A percentile compares a stretch with the other conserved stretches of the same genome.
Conservation (phyloP, 2,797 vertebrate genomes). For the Paramormyrops hopkinsi region DNA sequence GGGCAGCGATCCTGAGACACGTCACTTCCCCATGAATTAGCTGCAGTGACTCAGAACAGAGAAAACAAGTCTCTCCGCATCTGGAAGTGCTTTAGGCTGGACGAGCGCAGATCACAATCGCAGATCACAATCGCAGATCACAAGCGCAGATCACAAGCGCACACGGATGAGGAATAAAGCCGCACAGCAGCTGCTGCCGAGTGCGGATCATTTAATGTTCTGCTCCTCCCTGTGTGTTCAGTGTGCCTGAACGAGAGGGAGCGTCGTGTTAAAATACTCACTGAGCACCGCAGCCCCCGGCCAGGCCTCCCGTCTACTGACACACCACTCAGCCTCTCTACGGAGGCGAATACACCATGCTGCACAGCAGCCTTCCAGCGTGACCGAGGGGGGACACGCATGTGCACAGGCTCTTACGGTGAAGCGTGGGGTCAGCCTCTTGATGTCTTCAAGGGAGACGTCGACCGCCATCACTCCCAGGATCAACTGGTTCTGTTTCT, state of each 20-base stretch:
- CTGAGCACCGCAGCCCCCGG: too few species aligned
- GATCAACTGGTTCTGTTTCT: slow-evolving; percentile 81
- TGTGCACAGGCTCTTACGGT: slow-evolving; percentile 66
- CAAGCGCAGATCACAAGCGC: not conserved
- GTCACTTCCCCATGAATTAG: not conserved
- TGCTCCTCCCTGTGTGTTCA: not conserved
- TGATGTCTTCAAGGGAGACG: slow-evolving; percentile 92
- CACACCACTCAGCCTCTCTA: not conserved
- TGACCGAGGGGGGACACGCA: not conserved
- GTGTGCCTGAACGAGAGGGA: not conserved
- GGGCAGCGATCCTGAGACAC: not conserved
- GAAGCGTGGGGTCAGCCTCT: slow-evolving; percentile 86
- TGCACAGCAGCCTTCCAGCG: not conserved
- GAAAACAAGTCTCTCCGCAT: not conserved
- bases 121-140: not conserved
- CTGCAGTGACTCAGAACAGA: not conserved
- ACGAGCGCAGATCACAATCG: not conserved
- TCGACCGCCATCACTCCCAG: slow-evolving; percentile 96
- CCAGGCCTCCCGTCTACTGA: not conserved
- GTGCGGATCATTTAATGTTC: not conserved
- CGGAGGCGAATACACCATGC: not conserved
- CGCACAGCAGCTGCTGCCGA: not conserved
- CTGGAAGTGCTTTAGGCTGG: not conserved
- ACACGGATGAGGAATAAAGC: not conserved
- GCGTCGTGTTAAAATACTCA: not conserved